These are phyloP conservation scores for Atrina japonica DNA, from an alignment of 2,888 invertebrate genomes.

Conservation along the genomic window DNA sequence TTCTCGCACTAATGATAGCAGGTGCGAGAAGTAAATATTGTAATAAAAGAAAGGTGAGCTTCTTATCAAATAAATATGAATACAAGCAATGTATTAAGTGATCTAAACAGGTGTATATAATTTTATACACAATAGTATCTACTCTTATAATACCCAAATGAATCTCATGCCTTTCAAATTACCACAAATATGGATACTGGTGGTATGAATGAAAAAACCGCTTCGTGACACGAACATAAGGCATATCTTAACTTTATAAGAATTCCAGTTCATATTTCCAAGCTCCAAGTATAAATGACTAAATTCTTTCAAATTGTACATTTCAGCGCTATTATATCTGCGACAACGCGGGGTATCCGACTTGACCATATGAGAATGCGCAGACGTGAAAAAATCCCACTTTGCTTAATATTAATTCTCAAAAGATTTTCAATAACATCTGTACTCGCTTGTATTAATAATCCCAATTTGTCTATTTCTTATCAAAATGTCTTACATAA, in stretches of 20 bases:
- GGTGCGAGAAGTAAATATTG: conserved; percentile 61
- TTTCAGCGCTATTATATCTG: conserved; percentile 29
- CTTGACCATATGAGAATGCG: conserved; percentile 3
- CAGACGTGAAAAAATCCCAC: conserved; percentile 21
- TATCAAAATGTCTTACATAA: too few relatives aligned
- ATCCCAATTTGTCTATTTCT: too few relatives aligned
- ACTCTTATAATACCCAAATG: conserved; percentile 43
- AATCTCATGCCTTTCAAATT: conserved; percentile 39
- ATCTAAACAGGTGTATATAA: conserved; percentile 42
- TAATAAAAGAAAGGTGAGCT: conserved; percentile 52
- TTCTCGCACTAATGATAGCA: conserved; percentile 37
- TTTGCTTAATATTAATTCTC: neutral
- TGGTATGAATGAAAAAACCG: conserved; percentile 22
- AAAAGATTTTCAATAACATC: too few relatives aligned
- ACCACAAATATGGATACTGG: conserved; percentile 28
- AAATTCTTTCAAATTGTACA: conserved; percentile 28
- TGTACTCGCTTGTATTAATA: too few relatives aligned
- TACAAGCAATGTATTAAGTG: conserved; percentile 42
- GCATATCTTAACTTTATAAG: conserved; percentile 41
- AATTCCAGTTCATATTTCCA: conserved; percentile 41
- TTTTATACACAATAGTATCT: conserved; percentile 51
- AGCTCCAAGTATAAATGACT: conserved; percentile 40
- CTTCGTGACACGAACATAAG: conserved; percentile 41
- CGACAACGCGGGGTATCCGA: conserved; percentile 18
- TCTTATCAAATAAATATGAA: conserved; percentile 61